phyloP scores from a whole-genome alignment of 2,113 vertebrate genomes.

The Hymenochirus boettgeri region DNA sequence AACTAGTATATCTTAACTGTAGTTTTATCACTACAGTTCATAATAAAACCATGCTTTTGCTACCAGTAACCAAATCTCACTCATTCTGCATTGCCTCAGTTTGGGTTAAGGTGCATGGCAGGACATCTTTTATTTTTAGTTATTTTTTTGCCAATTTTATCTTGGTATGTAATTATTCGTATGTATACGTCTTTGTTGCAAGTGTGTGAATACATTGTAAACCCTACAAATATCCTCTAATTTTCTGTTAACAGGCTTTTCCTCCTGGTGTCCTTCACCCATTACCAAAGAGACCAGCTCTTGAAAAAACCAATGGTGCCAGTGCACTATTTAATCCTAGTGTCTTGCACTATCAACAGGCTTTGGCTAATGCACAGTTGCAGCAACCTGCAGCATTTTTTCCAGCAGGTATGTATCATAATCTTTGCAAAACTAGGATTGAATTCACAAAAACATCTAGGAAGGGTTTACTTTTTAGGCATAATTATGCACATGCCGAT shows the following conservation, averaged over 20 bases:
- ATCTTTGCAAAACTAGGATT: neutral
- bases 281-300: conserved; percentile 97
- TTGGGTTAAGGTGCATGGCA: conserved; percentile 75
- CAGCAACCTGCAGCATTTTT: conserved; percentile 90
- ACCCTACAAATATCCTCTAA: conserved; percentile 47
- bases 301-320: conserved; percentile 93
- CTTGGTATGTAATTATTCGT: conserved; percentile 9
- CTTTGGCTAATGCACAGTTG: conserved; percentile 87
- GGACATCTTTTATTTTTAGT: conserved; percentile 57
- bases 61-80: conserved; percentile 70
- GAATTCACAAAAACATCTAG: too few species aligned
- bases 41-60: conserved; percentile 69
- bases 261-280: conserved; percentile 92
- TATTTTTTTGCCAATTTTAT: conserved; percentile 31
- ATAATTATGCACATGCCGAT: too few species aligned
- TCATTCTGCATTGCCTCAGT: conserved; percentile 73
- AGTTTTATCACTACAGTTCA: conserved; percentile 69
- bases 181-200: conserved; percentile 51
- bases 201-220: conserved; percentile 49
- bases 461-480: too few species aligned
- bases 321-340: conserved; percentile 90
- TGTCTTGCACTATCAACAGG: conserved; percentile 98
- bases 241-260: conserved; percentile 77
- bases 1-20: conserved; percentile 62
- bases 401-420: conserved; percentile 81